Evolutionary conservation across 2,797 vertebrate species (phyloP), one percentile per base, ranked within the genome.

Genomic region (Phoebastria nigripes): DNA sequence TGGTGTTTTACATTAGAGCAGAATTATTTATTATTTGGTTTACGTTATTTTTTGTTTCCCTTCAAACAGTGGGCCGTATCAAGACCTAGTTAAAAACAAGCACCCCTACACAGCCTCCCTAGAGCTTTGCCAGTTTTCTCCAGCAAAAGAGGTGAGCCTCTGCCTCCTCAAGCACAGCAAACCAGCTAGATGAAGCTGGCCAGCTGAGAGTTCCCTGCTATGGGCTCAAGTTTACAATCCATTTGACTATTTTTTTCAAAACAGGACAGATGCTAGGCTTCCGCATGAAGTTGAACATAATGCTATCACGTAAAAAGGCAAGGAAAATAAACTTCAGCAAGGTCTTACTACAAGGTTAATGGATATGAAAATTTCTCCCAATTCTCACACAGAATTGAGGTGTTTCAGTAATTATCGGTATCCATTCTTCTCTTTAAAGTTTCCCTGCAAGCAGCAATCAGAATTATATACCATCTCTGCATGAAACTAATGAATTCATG

Each of bases 401-500:
- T 92, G 85, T 96, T 97, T 90, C 70, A 19, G 80, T 96, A 95
- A 97, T 96, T 94, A 96, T 62, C 24, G 26, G 67, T 94, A 95
- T 87, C 84, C 58, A 85, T 89, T 93, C 88, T 58, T 77, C 83
- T 67, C 94, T 84, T 49, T 74, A 95, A 97, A 81, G 93, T 96
- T 95, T 91, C 93, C 87, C 96, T 95, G 96, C 95, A 96, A 97
- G 95, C 82, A 96, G 92, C 91, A 96, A 90, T 96, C 89, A 94
- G 87, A 97, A 97, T 96, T 97, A 93, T 91, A 97, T 44, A 89
- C 39, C 8, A 84, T 95, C 95, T 93, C 96, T 96, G 92, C 91
- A 92, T 91, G 90, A 94, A 98, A 94, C 95, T 96, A 97, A 98
- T 94, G 95, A 97, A 96, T 95, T 95, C 92, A 97, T 94, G 89